A percentile compares a stretch with the other conserved stretches of the same genome.
Conservation (phyloP, 2,888 invertebrate species). For the Chrysopilus asiliformis region DNA sequence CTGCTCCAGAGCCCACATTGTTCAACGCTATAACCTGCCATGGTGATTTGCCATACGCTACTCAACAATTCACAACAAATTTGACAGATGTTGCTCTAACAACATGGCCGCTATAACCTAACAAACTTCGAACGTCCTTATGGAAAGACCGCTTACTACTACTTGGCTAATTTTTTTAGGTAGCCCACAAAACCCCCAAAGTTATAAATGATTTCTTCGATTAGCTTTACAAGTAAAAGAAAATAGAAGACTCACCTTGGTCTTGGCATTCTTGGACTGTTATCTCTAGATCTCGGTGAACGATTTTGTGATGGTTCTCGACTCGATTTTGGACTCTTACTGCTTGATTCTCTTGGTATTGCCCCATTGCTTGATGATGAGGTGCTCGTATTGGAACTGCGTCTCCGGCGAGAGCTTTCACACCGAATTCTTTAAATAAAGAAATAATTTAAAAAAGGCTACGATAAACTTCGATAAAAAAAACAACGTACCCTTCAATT, state of each 20-base stretch:
- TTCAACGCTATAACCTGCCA: no score
- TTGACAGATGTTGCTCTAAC: no score
- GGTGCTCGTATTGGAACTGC: slow-evolving; percentile 38
- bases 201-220: no score
- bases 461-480: not conserved
- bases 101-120: no score
- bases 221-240: not conserved
- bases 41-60: no score
- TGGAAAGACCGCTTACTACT: no score
- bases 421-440: slow-evolving; percentile 14
- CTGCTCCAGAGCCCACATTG: no score
- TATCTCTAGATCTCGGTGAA: slow-evolving; percentile 46
- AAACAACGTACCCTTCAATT: slow-evolving; percentile 27
- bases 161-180: no score
- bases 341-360: slow-evolving; percentile 32
- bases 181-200: no score
- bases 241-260: slow-evolving; percentile 37
- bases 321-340: slow-evolving; percentile 33
- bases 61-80: no score
- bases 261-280: slow-evolving; percentile 57
- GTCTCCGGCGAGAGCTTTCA: slow-evolving; percentile 32
- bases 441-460: not conserved
- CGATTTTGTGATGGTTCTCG: slow-evolving; percentile 30
- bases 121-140: no score
- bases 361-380: slow-evolving; percentile 38